These are phyloP conservation scores for Calonectris borealis DNA, from an alignment of 2,113 vertebrate species.

Conservation along the genomic window DNA sequence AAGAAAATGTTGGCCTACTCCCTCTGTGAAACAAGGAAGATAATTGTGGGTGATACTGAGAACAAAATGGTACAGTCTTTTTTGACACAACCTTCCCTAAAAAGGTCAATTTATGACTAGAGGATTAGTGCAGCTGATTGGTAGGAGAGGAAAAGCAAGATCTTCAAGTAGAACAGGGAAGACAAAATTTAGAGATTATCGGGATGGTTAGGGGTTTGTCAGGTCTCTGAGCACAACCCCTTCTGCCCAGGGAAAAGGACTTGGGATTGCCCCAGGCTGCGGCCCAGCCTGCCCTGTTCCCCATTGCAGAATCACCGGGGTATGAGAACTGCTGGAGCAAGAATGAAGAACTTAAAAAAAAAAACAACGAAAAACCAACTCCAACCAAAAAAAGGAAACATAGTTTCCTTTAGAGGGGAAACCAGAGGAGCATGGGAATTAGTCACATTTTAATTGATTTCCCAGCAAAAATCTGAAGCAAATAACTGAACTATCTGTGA, in stretches of 20 bases:
- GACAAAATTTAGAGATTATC: background rate
- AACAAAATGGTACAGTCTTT: background rate
- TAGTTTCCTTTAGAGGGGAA: background rate
- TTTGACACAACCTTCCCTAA: background rate
- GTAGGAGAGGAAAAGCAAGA: background rate
- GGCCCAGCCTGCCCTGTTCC: background rate
- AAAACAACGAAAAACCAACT: background rate
- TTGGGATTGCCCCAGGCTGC: background rate
- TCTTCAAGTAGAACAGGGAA: background rate
- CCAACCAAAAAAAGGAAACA: background rate
- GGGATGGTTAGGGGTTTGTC: background rate
- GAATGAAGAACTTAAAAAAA: background rate
- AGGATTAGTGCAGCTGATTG: background rate
- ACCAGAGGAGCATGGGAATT: background rate
- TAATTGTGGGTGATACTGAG: background rate
- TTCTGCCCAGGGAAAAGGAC: background rate
- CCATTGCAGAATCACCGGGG: background rate
- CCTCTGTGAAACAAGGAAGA: background rate
- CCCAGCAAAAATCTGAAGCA: background rate
- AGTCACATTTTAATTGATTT: background rate
- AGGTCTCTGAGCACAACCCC: background rate
- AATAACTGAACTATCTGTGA: background rate
- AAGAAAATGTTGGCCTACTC: background rate
- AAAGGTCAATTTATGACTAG: background rate
- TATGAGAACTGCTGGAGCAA: background rate